These are phyloP conservation scores for Porites lobata DNA, from an alignment of 92 coral and sea anemone species.

Conservation along the genomic window DNA sequence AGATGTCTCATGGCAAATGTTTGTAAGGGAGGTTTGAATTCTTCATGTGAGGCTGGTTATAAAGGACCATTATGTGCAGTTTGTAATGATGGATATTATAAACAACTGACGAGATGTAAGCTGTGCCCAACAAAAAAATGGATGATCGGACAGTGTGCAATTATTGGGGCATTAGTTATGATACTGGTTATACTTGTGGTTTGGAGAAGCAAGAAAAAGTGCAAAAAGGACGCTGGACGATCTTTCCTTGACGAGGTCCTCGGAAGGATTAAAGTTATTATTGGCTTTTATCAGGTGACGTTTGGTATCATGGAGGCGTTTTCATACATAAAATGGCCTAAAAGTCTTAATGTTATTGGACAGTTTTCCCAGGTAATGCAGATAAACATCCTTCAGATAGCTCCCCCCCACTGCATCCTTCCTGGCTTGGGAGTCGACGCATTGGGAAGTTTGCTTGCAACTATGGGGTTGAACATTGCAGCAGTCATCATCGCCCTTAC, in stretches of 20 bases:
- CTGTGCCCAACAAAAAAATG: neutral
- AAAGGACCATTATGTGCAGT: too few relatives aligned
- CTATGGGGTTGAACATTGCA: neutral
- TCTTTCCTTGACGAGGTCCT: neutral
- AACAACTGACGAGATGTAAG: neutral
- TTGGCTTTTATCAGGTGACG: neutral
- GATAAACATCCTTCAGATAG: neutral
- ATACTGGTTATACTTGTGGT: neutral
- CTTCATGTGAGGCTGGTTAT: too few relatives aligned
- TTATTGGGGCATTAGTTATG: neutral
- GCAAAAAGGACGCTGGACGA: neutral
- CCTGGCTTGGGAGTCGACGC: neutral
- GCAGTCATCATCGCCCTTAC: neutral
- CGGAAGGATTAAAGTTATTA: neutral
- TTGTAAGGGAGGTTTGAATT: too few relatives aligned
- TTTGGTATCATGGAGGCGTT: neutral
- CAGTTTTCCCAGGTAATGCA: neutral
- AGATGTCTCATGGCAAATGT: too few relatives aligned
- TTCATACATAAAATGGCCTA: neutral
- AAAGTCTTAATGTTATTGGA: neutral
- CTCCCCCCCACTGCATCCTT: neutral
- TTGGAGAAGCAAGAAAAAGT: neutral
- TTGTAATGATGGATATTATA: neutral
- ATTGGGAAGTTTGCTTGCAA: neutral
- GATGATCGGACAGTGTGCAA: neutral